These are phyloP conservation scores for Halichondria panicea DNA, from an alignment of 37 sponge, comb jelly and placozoan genomes.

Conservation along the genomic window DNA sequence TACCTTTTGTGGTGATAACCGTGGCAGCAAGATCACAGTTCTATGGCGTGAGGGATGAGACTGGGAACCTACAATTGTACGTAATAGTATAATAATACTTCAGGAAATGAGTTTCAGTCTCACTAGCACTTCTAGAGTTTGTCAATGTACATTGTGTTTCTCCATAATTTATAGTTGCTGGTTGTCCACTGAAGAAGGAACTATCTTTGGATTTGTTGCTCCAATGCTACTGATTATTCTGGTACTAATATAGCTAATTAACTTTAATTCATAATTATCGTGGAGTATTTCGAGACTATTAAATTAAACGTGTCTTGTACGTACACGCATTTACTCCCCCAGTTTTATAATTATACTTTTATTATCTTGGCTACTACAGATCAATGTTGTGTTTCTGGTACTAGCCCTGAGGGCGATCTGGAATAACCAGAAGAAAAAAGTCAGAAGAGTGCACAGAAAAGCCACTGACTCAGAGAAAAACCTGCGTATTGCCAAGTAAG, in stretches of 20 bases:
- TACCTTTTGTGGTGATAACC: conserved; percentile 33
- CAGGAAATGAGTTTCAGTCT: neutral
- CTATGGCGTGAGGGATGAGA: conserved; percentile 27
- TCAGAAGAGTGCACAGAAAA: too few relatives aligned
- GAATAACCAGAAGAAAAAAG: conserved; percentile 11
- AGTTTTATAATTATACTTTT: too few relatives aligned
- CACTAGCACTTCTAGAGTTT: neutral
- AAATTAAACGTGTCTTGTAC: neutral
- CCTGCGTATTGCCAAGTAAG: too few relatives aligned
- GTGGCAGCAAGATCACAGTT: conserved; percentile 14
- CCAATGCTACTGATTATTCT: conserved; percentile 42
- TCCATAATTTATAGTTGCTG: conserved; percentile 38
- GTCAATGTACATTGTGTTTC: too few relatives aligned
- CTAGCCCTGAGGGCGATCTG: conserved; percentile 15
- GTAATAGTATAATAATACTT: neutral
- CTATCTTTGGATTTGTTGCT: conserved; percentile 51
- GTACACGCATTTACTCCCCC: too few relatives aligned
- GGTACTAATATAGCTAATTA: conserved; percentile 3
- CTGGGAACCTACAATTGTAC: conserved; percentile 26
- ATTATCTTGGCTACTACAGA: too few relatives aligned
- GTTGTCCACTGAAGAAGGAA: conserved; percentile 35
- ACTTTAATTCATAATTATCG: neutral
- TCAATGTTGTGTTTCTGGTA: conserved; percentile 40
- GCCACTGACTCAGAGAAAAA: too few relatives aligned
- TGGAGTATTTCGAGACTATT: neutral